Conservation (phyloP, 2,888 invertebrate genomes). For the Drosophila nr. fundita region DNA sequence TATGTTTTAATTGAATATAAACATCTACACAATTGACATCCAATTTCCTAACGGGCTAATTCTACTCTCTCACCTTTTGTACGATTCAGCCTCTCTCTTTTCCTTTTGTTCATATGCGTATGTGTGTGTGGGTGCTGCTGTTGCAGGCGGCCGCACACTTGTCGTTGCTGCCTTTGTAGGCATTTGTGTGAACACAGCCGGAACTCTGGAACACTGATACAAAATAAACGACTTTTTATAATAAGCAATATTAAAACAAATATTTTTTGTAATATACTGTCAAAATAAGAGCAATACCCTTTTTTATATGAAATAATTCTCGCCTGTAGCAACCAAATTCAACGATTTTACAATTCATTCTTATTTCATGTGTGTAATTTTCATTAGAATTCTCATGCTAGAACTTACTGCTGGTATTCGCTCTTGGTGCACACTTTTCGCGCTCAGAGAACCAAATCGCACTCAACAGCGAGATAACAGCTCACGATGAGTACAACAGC, state of each 20-base stretch:
- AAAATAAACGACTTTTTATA: slow-evolving; percentile 1
- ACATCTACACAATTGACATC: not conserved
- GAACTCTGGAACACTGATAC: slow-evolving; percentile 9
- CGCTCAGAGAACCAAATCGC: slow-evolving; percentile 20
- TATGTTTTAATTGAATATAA: not conserved
- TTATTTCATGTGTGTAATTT: not conserved
- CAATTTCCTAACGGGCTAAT: slow-evolving; percentile 56
- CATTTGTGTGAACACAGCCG: slow-evolving; percentile 25
- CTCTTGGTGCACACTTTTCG: slow-evolving; percentile 10
- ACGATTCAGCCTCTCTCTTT: slow-evolving; percentile 10
- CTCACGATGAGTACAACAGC: slow-evolving; percentile 13
- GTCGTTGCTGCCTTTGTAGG: slow-evolving; percentile 16
- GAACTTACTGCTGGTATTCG: slow-evolving; percentile 25
- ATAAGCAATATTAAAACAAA: not conserved
- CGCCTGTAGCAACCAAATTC: not conserved
- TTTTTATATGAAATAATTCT: not conserved
- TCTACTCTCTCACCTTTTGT: slow-evolving; percentile 35
- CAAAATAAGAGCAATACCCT: not conserved
- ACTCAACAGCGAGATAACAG: slow-evolving; percentile 40
- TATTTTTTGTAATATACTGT: not conserved
- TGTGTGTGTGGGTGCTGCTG: slow-evolving; percentile 49
- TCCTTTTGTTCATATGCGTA: slow-evolving; percentile 2
- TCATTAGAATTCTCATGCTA: slow-evolving; percentile 13
- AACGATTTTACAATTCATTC: not conserved
- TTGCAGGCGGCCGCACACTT: slow-evolving; percentile 33